Conservation (phyloP, 2,113 vertebrate species). For the human region DNA sequence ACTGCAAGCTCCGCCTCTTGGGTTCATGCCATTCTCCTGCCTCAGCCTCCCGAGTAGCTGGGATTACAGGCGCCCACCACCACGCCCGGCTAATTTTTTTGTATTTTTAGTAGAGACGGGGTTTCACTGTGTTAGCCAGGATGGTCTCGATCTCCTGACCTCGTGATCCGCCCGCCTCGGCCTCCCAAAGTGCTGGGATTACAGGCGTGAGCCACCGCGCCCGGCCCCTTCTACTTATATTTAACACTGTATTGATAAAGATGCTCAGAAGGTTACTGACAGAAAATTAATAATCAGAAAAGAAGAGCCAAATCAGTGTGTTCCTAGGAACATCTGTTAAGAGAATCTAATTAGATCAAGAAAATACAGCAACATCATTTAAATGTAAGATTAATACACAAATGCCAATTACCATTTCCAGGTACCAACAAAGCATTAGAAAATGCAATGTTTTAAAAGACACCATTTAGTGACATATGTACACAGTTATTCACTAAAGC, state of each 20-base stretch:
- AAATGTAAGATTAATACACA: not conserved
- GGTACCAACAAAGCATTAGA: not conserved
- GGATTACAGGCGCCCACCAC: no score
- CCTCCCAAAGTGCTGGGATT: no score
- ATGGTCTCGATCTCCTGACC: no score
- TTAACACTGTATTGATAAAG: not conserved
- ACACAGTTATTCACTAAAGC: conserved; percentile 5
- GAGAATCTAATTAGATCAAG: conserved; percentile 31
- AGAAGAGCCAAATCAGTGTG: not conserved
- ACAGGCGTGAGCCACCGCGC: no score
- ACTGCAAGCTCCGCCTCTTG: no score
- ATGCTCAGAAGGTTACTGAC: not conserved
- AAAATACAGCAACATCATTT: not conserved
- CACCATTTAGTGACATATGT: not conserved
- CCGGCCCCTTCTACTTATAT: not conserved
- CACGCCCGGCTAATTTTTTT: no score
- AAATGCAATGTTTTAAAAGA: conserved; percentile 18
- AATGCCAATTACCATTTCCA: not conserved
- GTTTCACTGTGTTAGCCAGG: no score
- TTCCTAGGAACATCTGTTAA: not conserved
- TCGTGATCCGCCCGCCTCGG: no score
- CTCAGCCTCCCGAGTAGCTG: no score
- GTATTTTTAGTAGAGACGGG: no score
- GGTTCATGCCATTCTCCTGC: no score
- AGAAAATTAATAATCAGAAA: not conserved